A percentile compares a stretch with the other conserved stretches of the same genome.
These are phyloP conservation scores for Myrmecobius fasciatus DNA, from an alignment of 2,113 vertebrate species.

Conservation along the genomic window DNA sequence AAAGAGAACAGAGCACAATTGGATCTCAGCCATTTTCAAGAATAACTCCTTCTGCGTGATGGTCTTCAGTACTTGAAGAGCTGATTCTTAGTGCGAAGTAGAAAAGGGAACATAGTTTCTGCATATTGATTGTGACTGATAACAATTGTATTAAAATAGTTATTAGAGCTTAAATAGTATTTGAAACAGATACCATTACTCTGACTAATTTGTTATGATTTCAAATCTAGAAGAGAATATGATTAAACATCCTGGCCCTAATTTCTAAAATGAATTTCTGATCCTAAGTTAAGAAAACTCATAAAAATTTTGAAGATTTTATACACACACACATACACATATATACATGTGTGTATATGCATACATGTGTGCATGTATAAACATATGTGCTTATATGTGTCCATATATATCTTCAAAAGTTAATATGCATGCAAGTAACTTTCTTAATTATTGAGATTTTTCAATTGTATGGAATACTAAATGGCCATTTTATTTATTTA, in stretches of 20 bases:
- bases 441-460: background rate
- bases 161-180: slow-evolving; percentile 77
- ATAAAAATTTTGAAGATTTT: slow-evolving; percentile 1
- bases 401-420: background rate
- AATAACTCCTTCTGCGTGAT: slow-evolving; percentile 55
- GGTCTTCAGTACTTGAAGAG: slow-evolving; percentile 65
- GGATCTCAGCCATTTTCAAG: slow-evolving; percentile 66
- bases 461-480: background rate
- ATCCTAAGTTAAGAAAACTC: slow-evolving; percentile 75
- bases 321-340: too few species aligned
- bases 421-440: background rate
- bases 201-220: slow-evolving; percentile 82
- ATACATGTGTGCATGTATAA: too few species aligned
- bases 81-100: slow-evolving; percentile 64
- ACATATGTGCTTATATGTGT: too few species aligned
- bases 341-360: background rate
- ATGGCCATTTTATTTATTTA: background rate
- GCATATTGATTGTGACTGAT: slow-evolving; percentile 60
- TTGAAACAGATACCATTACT: slow-evolving; percentile 82
- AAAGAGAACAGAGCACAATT: slow-evolving; percentile 57
- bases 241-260: slow-evolving; percentile 81
- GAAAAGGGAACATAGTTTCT: slow-evolving; percentile 45
- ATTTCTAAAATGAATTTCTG: slow-evolving; percentile 79
- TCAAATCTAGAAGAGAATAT: slow-evolving; percentile 83
- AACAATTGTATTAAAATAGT: slow-evolving; percentile 74